Percentiles rank a stretch among this genome's conserved stretches.
These are phyloP conservation scores for Ischnus inquisitorius DNA, from an alignment of 2,888 invertebrate genomes.

Conservation along the genomic window DNA sequence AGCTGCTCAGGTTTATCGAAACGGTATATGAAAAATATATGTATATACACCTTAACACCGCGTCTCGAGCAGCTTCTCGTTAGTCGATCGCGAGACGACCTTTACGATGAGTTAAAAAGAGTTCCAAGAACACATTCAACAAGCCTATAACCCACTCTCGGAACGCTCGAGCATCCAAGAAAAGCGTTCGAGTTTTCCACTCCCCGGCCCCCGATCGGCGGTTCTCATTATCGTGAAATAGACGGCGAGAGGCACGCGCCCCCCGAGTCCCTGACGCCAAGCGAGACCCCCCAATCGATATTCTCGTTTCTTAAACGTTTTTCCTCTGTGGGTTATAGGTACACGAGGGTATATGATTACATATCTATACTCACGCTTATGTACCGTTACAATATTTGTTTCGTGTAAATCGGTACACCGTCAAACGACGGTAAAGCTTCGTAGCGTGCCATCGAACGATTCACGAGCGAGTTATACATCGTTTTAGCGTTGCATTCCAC, in stretches of 20 bases:
- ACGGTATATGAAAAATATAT: background rate
- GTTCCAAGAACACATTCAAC: conserved; percentile 12
- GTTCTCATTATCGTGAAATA: conserved; percentile 56
- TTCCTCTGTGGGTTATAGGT: conserved; percentile 14
- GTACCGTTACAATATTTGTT: background rate
- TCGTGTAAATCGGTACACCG: background rate
- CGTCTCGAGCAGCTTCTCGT: conserved; percentile 26
- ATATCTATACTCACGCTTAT: background rate
- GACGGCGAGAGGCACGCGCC: conserved; percentile 5
- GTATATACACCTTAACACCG: conserved; percentile 9
- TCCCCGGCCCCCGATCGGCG: conserved; percentile 3
- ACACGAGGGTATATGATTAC: conserved; percentile 28
- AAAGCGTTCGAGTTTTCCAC: conserved; percentile 19
- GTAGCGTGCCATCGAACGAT: background rate
- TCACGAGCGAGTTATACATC: conserved; percentile 25
- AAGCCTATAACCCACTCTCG: conserved; percentile 2
- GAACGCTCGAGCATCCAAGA: conserved; percentile 38
- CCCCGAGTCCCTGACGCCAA: conserved; percentile 60
- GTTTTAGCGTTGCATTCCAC: background rate
- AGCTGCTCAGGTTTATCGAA: too few species aligned
- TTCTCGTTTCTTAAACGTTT: conserved; percentile 50
- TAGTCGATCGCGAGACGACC: conserved; percentile 25
- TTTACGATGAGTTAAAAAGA: conserved; percentile 5
- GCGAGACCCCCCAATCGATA: conserved; percentile 47
- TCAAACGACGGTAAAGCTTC: background rate